A percentile compares a stretch with the other conserved stretches of the same genome.
These are phyloP conservation scores for Chalcis sispes DNA, from an alignment of 2,888 invertebrate genomes.

Conservation along the genomic window DNA sequence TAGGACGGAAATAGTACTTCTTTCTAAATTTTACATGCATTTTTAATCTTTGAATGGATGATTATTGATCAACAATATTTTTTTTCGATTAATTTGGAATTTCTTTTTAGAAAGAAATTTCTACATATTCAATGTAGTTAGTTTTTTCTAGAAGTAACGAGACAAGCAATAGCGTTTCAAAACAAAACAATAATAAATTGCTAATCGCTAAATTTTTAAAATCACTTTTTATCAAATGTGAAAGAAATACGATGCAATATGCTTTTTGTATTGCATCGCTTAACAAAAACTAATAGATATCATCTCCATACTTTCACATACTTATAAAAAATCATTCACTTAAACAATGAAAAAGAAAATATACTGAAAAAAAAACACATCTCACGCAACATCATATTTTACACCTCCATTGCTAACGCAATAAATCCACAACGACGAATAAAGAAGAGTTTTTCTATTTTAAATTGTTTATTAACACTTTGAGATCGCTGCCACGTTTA, in stretches of 20 bases:
- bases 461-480: too few species aligned
- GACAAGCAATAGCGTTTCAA: constrained; percentile 26
- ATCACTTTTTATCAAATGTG: not conserved
- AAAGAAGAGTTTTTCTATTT: not conserved
- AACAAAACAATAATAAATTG: constrained; percentile 18
- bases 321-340: not conserved
- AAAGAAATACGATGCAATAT: not conserved
- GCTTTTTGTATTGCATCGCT: not conserved
- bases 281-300: not conserved
- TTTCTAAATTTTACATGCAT: not conserved
- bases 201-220: constrained; percentile 25
- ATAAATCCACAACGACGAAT: not conserved
- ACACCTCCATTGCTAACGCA: not conserved
- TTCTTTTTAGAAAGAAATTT: too few species aligned
- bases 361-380: constrained; percentile 12
- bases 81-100: too few species aligned
- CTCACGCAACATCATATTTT: constrained; percentile 1
- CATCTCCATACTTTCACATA: not conserved
- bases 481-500: too few species aligned
- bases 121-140: not conserved
- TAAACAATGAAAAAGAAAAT: constrained; percentile 8
- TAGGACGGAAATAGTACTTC: too few species aligned
- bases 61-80: not conserved
- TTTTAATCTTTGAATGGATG: not conserved
- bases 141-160: constrained; percentile 5